These are phyloP conservation scores for Pristionchus entomophagus DNA, from an alignment of 2,888 invertebrate genomes.

Conservation along the genomic window DNA sequence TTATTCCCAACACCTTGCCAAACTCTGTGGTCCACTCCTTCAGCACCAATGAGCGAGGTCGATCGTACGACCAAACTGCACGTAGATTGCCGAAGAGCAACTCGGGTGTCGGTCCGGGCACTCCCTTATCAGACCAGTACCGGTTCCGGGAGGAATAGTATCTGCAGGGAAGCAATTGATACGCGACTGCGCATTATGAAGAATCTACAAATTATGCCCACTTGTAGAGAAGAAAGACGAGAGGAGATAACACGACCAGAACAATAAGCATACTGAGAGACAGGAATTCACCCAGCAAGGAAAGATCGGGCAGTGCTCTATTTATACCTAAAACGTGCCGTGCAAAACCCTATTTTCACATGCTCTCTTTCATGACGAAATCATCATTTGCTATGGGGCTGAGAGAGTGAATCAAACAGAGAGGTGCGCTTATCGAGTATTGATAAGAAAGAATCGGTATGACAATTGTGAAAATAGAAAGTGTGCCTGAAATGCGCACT, in stretches of 20 bases:
- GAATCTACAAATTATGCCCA: neutral
- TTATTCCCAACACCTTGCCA: conserved; percentile 41
- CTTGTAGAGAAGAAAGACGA: neutral
- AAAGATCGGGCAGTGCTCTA: neutral
- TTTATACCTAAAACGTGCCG: too few relatives aligned
- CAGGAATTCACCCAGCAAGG: neutral
- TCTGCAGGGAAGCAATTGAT: neutral
- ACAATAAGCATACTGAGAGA: neutral
- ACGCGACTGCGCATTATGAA: too few relatives aligned
- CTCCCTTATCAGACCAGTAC: conserved; percentile 67
- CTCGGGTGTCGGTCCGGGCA: conserved; percentile 58
- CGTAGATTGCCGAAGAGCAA: conserved; percentile 63
- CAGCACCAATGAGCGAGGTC: conserved; percentile 52
- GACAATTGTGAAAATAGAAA: neutral
- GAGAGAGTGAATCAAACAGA: neutral
- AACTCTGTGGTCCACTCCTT: conserved; percentile 67
- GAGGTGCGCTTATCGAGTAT: neutral
- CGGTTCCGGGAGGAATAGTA: conserved; percentile 49
- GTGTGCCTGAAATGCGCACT: neutral
- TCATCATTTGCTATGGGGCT: neutral
- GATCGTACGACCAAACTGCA: conserved; percentile 50
- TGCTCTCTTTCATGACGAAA: neutral
- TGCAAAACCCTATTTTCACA: too few relatives aligned
- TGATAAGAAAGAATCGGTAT: neutral
- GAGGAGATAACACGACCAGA: neutral